Evolutionary conservation across 2,888 invertebrate genomes (phyloP), one percentile per base, ranked within the genome.

Genomic region (Drosophila neoperkinsi): DNA sequence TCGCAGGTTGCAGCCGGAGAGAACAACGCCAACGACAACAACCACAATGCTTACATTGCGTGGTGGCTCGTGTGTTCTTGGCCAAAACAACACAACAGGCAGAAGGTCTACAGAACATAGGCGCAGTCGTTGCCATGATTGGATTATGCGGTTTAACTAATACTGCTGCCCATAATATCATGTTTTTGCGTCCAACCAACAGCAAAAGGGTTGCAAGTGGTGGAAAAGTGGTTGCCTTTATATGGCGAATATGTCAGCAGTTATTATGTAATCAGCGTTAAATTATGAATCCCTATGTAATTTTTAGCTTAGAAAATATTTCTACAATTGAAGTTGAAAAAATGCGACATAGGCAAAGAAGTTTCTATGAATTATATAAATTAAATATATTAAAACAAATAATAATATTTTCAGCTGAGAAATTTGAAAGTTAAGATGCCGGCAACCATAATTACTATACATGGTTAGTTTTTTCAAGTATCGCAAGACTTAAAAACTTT

Each of bases 41-140:
- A 25, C 11, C 51, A 56, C 57, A 60, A 71, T 50, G 49, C 63
- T 55, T 67, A 55, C 63, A 67, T 88, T 85, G 73, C 84, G 73
- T 82, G 83, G 71, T 72, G 65, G 57, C 63, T 50, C 67, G 60
- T 67, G 74, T 68, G 78, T 33, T 66, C 55, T 56, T 46, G 46
- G 21, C 46, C 46, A 43, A 41, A 49, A 46, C 67, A 52, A 2
- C 46, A 46, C 13, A 46, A 25, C 46, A 25, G 52, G 60, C 21
- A 69, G 30, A 63, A 51, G 78, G 43, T 62, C 55, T 52, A 38
- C 28, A 57, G n/a, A 71, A 82, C 55, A 78, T 71, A 78, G 79
- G 88, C 66, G 82, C 83, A 88, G 83, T 70, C 52, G 70, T 60
- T 74, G 61, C 67, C 76, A 57, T 76, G 78, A 77, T 86, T 81